Conservation (phyloP, 2,888 invertebrate genomes). For the Escarpia spicata region DNA sequence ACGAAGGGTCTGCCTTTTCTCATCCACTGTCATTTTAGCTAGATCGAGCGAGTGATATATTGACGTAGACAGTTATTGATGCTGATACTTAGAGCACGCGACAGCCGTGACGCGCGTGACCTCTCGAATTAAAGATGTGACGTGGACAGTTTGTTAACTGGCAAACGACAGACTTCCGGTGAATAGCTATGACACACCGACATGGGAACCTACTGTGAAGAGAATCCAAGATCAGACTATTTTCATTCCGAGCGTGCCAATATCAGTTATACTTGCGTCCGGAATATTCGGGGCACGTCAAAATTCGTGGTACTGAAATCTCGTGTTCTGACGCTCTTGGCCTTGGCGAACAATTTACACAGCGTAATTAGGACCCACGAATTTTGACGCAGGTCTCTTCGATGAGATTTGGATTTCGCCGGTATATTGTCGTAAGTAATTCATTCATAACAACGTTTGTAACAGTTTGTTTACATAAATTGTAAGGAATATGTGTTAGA, state of each 20-base stretch:
- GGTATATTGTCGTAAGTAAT: no score
- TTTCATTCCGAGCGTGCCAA: not conserved
- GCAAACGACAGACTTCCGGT: not conserved
- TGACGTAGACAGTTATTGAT: not conserved
- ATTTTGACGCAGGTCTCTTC: no score
- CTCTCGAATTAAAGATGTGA: not conserved
- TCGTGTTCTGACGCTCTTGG: no score
- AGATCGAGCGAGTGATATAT: not conserved
- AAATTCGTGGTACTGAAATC: no score
- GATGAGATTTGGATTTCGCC: no score
- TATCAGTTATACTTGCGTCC: not conserved
- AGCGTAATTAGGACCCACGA: no score
- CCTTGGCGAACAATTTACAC: no score
- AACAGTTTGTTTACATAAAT: no score
- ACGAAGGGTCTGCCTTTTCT: not conserved
- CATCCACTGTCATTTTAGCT: not conserved
- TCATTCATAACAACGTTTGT: no score
- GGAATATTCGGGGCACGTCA: no score
- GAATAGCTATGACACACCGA: not conserved
- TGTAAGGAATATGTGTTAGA: no score
- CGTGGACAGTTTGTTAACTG: not conserved
- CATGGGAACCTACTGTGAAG: not conserved
- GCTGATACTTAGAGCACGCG: not conserved
- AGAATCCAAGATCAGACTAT: not conserved
- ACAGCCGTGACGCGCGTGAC: not conserved